A percentile compares a stretch with the other conserved stretches of the same genome.
Conservation (phyloP, 2,888 invertebrate species). For the Lottia gigantea region DNA sequence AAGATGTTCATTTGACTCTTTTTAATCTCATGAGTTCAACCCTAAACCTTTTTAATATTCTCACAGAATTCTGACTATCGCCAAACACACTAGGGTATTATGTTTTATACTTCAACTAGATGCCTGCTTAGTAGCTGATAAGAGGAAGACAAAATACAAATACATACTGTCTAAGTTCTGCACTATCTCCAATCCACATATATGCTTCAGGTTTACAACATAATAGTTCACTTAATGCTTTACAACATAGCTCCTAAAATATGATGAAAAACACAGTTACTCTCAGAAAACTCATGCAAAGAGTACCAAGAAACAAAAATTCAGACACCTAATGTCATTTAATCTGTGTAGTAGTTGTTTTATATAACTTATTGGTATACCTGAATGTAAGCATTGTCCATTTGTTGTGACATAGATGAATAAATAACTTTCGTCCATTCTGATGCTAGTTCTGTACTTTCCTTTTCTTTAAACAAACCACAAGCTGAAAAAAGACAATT, state of each 20-base stretch:
- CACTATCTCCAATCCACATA: slow-evolving; percentile 51
- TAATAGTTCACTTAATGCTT: slow-evolving; percentile 41
- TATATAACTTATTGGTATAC: slow-evolving; percentile 21
- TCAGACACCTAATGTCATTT: no score
- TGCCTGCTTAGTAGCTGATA: no score
- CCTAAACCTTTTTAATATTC: no score
- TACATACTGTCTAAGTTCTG: slow-evolving; percentile 46
- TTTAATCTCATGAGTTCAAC: no score
- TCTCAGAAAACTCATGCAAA: slow-evolving; percentile 4
- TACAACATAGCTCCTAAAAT: slow-evolving; percentile 40
- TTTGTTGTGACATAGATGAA: slow-evolving; percentile 46
- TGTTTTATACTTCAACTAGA: no score
- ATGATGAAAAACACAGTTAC: slow-evolving; percentile 3
- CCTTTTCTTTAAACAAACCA: slow-evolving; percentile 10
- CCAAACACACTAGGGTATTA: no score
- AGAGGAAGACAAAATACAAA: no score
- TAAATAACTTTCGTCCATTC: slow-evolving; percentile 47
- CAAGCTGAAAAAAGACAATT: slow-evolving; percentile 14
- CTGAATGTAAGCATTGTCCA: slow-evolving; percentile 43
- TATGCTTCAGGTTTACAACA: slow-evolving; percentile 43
- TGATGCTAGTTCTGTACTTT: slow-evolving; percentile 22
- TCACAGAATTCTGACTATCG: no score
- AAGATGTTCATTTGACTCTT: no score
- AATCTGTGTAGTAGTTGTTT: no score
- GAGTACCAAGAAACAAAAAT: neutral